These are phyloP conservation scores for Epizoanthus stellaris DNA, from an alignment of 92 coral and sea anemone genomes.

Conservation along the genomic window DNA sequence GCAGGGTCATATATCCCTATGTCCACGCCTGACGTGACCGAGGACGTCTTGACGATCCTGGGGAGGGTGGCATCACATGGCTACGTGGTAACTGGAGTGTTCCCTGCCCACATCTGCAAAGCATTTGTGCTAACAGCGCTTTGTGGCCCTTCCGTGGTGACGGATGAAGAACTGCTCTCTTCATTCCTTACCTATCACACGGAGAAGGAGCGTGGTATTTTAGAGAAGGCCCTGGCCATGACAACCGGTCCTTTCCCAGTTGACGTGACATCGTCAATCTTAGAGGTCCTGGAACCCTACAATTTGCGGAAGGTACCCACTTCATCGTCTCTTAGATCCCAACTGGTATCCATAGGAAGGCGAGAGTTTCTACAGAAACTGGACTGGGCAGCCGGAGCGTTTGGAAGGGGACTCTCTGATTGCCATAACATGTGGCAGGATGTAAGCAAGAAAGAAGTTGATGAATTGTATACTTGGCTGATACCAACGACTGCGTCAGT, in stretches of 20 bases:
- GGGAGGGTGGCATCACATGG: conserved; percentile 60
- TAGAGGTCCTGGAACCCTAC: conserved; percentile 50
- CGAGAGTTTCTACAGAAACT: conserved; percentile 47
- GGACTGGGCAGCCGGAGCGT: conserved; percentile 40
- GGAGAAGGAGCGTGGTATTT: conserved; percentile 48
- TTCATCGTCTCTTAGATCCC: conserved; percentile 31
- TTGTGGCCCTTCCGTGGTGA: conserved; percentile 22
- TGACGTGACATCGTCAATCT: conserved; percentile 17
- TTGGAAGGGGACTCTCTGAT: conserved; percentile 44
- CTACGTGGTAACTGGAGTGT: conserved; percentile 55
- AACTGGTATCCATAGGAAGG: conserved; percentile 36
- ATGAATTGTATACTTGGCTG: conserved; percentile 25
- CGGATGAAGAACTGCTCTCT: conserved; percentile 50
- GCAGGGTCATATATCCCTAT: conserved; percentile 56
- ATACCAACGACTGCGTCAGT: conserved; percentile 26
- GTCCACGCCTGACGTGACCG: conserved; percentile 55
- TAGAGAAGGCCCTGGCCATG: conserved; percentile 30
- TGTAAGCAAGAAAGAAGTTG: conserved; percentile 29
- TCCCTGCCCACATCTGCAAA: conserved; percentile 48
- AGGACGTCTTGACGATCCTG: conserved; percentile 42
- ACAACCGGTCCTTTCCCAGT: conserved; percentile 51
- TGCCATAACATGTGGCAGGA: conserved; percentile 47
- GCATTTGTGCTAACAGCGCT: conserved; percentile 50
- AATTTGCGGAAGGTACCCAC: conserved; percentile 46
- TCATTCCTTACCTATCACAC: conserved; percentile 46